Evolutionary conservation across 2,888 invertebrate species (phyloP).

Genomic region (Anaspis maculata): DNA sequence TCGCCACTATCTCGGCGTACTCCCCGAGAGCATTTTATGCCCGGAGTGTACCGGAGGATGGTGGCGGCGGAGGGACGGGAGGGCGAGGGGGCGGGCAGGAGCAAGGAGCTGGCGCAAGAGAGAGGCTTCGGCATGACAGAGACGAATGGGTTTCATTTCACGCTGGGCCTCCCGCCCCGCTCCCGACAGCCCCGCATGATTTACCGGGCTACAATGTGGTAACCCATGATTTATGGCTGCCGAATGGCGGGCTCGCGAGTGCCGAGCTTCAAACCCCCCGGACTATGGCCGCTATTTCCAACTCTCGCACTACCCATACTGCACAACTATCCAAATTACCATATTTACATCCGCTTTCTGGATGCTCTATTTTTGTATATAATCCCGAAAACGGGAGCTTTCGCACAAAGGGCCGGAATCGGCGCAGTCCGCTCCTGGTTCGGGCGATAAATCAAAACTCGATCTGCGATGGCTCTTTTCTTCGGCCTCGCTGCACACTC

Average conservation of each 20-base stretch:
- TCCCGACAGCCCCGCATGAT: constrained; percentile 48
- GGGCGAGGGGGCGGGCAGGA: constrained; percentile 4
- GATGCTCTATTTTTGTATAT: constrained; percentile 5
- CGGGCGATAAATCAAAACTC: no score
- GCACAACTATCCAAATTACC: constrained; percentile 16
- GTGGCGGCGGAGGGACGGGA: not conserved
- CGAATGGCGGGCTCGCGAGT: constrained; percentile 50
- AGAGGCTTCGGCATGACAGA: constrained; percentile 37
- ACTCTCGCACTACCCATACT: no score
- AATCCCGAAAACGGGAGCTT: no score
- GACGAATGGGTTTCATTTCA: constrained; percentile 47
- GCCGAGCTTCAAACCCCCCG: constrained; percentile 32
- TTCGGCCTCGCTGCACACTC: no score
- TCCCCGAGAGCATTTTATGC: no score
- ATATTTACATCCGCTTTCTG: constrained; percentile 14
- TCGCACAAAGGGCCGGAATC: no score
- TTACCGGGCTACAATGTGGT: constrained; percentile 61
- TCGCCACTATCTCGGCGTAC: no score
- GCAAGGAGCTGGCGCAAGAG: constrained; percentile 18
- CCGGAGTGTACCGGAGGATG: no score
- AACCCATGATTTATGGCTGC: constrained; percentile 59
- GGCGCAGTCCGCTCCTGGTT: no score
- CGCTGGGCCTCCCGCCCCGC: constrained; percentile 47
- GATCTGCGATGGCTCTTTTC: no score
- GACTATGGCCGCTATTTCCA: constrained; percentile 16